A percentile compares a stretch with the other conserved stretches of the same genome.
phyloP scores from a whole-genome alignment of 2,113 vertebrate genomes.

The Tragelaphus strepsiceros region DNA sequence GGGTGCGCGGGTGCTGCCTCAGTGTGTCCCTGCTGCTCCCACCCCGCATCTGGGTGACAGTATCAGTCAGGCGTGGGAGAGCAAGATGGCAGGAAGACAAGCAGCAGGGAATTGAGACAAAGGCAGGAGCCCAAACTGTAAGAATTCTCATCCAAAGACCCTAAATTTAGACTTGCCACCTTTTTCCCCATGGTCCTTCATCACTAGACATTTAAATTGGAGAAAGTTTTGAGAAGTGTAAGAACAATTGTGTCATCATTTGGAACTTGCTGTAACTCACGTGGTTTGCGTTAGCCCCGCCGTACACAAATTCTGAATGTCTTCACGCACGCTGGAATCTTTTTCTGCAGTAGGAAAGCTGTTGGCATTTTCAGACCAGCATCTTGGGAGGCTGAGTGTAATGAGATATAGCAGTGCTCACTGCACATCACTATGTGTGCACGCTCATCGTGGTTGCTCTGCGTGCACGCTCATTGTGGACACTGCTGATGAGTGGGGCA shows the following conservation, averaged over 20 bases:
- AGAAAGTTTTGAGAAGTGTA: not conserved
- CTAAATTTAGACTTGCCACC: not conserved
- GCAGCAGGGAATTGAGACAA: not conserved
- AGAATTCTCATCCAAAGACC: not conserved
- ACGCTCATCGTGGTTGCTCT: not conserved
- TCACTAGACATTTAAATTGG: not conserved
- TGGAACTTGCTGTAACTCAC: not conserved
- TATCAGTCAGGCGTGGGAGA: not conserved
- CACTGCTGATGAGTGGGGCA: fast-evolving
- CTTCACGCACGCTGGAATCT: not conserved
- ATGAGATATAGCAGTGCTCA: not conserved
- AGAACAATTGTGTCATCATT: not conserved
- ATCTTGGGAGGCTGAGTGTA: too few species aligned
- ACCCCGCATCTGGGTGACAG: not conserved
- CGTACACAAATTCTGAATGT: not conserved
- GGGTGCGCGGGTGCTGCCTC: not conserved
- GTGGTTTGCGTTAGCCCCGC: fast-evolving
- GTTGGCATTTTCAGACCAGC: not conserved
- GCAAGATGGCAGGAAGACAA: not conserved
- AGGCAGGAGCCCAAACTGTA: not conserved
- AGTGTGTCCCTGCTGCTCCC: not conserved
- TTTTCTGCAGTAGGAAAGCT: not conserved
- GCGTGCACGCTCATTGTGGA: not conserved
- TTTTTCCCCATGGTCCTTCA: not conserved
- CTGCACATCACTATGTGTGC: fast-evolving